Conservation (phyloP, 2,888 invertebrate species). For the Sminthurinus aureus region DNA sequence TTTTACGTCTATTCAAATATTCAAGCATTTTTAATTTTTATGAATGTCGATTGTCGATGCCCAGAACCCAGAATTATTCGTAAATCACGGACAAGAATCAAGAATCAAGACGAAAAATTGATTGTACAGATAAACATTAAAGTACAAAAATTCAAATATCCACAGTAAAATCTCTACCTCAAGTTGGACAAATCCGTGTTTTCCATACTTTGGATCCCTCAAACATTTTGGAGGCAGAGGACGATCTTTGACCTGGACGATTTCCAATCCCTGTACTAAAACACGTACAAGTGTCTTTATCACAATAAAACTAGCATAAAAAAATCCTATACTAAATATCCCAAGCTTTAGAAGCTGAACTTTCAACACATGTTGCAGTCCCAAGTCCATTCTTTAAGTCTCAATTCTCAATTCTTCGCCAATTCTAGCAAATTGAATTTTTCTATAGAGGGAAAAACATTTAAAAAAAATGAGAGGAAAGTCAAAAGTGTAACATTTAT, state of each 20-base stretch:
- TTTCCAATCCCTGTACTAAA: conserved; percentile 40
- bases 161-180: conserved; percentile 64
- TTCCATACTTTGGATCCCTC: conserved; percentile 69
- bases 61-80: too few species aligned
- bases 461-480: too few species aligned
- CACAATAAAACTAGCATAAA: conserved; percentile 43
- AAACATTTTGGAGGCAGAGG: conserved; percentile 71
- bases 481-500: too few species aligned
- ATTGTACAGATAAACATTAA: background rate
- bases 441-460: too few species aligned
- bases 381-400: too few species aligned
- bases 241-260: conserved; percentile 63
- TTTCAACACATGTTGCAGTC: too few species aligned
- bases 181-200: conserved; percentile 72
- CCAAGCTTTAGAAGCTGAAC: background rate
- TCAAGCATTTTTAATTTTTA: too few species aligned
- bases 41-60: too few species aligned
- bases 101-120: background rate
- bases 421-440: too few species aligned
- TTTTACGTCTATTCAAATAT: too few species aligned
- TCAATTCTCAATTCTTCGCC: too few species aligned
- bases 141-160: background rate
- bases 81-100: too few species aligned
- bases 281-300: conserved; percentile 33
- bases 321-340: conserved; percentile 14